Conservation (phyloP, 2,113 vertebrate genomes). For the Siniperca knerii region DNA sequence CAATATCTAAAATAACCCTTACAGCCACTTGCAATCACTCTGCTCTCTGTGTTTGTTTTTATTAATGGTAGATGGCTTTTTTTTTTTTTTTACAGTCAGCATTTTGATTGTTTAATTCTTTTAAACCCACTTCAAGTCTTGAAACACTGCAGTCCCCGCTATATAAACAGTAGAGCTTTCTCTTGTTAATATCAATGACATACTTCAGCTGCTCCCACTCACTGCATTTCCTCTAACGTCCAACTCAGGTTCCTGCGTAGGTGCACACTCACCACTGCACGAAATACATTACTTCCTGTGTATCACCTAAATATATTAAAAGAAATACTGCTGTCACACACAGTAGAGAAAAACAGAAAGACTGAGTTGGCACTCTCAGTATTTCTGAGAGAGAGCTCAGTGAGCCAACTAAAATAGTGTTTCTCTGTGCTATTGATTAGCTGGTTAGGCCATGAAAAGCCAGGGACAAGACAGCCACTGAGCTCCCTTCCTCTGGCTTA, state of each 20-base stretch:
- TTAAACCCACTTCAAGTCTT: neutral
- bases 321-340: conserved; percentile 40
- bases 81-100: neutral
- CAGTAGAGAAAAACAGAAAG: neutral
- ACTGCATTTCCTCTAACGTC: conserved; percentile 13
- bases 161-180: conserved; percentile 23
- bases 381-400: conserved; percentile 66
- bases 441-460: conserved; percentile 77
- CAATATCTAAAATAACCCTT: conserved; percentile 51
- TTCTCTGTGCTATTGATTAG: conserved; percentile 81
- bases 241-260: conserved; percentile 29
- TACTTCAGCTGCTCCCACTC: conserved; percentile 45
- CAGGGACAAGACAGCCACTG: conserved; percentile 66
- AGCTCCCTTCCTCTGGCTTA: conserved; percentile 61
- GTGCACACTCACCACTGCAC: conserved; percentile 24
- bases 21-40: conserved; percentile 7
- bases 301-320: conserved; percentile 27
- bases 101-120: conserved; percentile 21
- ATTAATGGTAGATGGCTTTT: conserved; percentile 6
- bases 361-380: conserved; percentile 46
- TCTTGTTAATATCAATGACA: conserved; percentile 45
- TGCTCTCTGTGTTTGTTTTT: conserved; percentile 10
- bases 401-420: conserved; percentile 69
- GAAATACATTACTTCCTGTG: conserved; percentile 48
- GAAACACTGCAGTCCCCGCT: neutral